Evolutionary conservation across 2,113 vertebrate species (phyloP), one percentile per base, ranked within the genome.

Genomic region (Lichenostomus cassidix): DNA sequence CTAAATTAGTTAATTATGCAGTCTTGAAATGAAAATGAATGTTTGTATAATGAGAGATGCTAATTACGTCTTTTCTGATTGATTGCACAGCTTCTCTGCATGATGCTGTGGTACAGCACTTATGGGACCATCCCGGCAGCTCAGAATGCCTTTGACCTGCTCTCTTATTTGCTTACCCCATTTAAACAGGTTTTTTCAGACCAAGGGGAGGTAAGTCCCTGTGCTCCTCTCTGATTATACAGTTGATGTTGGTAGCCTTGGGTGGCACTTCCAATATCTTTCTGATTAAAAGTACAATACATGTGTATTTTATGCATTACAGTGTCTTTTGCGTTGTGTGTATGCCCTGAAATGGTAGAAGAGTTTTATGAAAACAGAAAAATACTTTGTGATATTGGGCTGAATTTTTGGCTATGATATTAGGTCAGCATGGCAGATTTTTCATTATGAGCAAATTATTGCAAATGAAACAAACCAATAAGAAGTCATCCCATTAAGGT

Each of bases 81-180:
- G 94, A 96, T 97, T 93, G 93, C 91, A 68, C 97, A 99, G 98
- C 98, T 98, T 77, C 97, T 98, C 96, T 98, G 98, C 93, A 67
- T 97, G 83, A 97, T 98, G 96, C 97, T 98, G 94, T 98, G 98
- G 97, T 96, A 97, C 89, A 98, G 98, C 79, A 97, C 98, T 92
- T 98, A 98, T 0, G 96, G 97, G 94, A 96, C 97, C 79, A 82
- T 97, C 91, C 96, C 97, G 69, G 97, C 97, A 90, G 88, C 97
- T 71, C 98, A 98, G 94, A 98, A 98, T 74, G 97, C 98, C 92
- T 96, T 98, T 75, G 96, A 98, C 94, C 83, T 98, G 65, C 46
- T 98, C 62, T 97, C 97, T 76, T 97, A 97, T 67, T 79, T 97
- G 49, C 77, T 98, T 52, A 89, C 94, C 9, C 97, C 98, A 60